Base-by-base conservation (phyloP, 1,140 invertebrate genomes). In the Schmidtea mediterranea region DNA sequence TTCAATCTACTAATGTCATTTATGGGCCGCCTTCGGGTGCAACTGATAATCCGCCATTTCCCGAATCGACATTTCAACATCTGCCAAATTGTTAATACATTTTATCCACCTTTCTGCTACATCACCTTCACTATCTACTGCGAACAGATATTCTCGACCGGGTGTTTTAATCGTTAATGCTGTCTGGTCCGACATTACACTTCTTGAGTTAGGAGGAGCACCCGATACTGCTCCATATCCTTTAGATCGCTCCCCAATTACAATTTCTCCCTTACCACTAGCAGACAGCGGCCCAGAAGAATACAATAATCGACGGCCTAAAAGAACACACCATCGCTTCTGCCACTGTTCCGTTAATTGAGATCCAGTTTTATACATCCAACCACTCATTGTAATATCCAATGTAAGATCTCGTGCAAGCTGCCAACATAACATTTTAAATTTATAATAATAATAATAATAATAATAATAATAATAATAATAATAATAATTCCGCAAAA, bases 211-310 rank as follows among this genome's bases (percentile, higher is more conserved):
- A 18, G 69, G 63, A 13, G 76, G 73, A 21, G 55, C 73, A 69
- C 62, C 68, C 50, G 51, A 74, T 67, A 19, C 65, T 0, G 80
- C 69, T 43, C 70, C 72, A 58, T 77, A 84, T 1, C 77, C 77
- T 53, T 79, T 76, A 47, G 74, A 71, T 59, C 69, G 68, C 55
- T 80, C 72, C 9, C 82, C 78, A 52, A 87, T 67, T 62, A 82
- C 84, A 51, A 86, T 79, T 70, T 86, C 81, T 49, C 81, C 81
- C 69, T 82, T 83, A 0, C 82, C 78, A 67, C 79, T 77, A 1
- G 80, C 76, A 60, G 80, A 75, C 68, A 77, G 62, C 24, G 79
- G 76, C 59, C 82, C 79, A 59, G 81, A 77, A 55, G 81, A 78
- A 57, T 84, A 86, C 79, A 84, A 83, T 1, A 89, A 67, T 64